These are phyloP conservation scores for Trisateles emortualis DNA, from an alignment of 2,888 invertebrate species.

Conservation along the genomic window DNA sequence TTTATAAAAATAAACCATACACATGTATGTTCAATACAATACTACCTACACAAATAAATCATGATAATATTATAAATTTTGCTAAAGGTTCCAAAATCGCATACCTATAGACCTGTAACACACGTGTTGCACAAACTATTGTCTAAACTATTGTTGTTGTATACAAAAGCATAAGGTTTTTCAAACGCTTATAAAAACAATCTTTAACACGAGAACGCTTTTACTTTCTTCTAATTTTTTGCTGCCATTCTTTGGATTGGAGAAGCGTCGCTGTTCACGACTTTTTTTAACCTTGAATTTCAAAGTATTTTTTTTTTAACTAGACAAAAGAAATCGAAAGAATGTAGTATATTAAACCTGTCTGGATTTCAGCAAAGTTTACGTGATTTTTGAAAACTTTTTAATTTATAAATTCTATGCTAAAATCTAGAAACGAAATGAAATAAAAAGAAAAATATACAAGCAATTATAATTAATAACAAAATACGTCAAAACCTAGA, in stretches of 20 bases:
- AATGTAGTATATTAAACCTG: slow-evolving; percentile 5
- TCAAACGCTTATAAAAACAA: slow-evolving; percentile 59
- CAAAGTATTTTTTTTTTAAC: no score
- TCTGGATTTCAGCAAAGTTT: neutral
- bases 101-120: slow-evolving; percentile 52
- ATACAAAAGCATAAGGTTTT: slow-evolving; percentile 62
- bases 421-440: no score
- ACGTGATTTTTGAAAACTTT: no score
- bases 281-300: slow-evolving; percentile 5
- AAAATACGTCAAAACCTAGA: neutral
- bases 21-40: slow-evolving; percentile 19
- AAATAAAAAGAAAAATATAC: no score
- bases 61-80: slow-evolving; percentile 19
- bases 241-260: slow-evolving; percentile 29
- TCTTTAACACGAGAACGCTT: slow-evolving; percentile 69
- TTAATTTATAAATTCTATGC: no score
- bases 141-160: slow-evolving; percentile 58
- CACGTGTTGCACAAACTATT: slow-evolving; percentile 73
- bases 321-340: no score
- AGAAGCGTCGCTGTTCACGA: slow-evolving; percentile 41
- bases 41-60: slow-evolving; percentile 30
- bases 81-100: slow-evolving; percentile 37
- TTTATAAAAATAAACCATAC: neutral
- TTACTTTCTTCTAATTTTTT: slow-evolving; percentile 76
- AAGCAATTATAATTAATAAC: neutral